Conservation (phyloP, 2,113 vertebrate genomes). For the Otis tarda region DNA sequence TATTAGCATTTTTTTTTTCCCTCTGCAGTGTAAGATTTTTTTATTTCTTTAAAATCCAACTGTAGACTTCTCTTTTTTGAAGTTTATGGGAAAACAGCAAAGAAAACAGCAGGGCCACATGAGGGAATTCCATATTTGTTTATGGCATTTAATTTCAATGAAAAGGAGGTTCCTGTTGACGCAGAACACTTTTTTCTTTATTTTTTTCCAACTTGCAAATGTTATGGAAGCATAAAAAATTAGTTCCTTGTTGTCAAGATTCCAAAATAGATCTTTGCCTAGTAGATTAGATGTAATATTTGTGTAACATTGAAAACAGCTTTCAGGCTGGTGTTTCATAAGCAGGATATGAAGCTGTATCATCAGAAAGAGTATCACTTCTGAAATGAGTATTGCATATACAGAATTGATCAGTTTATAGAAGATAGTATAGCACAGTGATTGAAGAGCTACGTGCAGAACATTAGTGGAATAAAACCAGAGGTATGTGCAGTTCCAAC, state of each 20-base stretch:
- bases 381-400: not conserved
- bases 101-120: not conserved
- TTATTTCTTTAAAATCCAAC: not conserved
- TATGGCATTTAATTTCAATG: conserved; percentile 26
- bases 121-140: conserved; percentile 45
- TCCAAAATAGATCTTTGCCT: not conserved
- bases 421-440: not conserved
- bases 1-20: not conserved
- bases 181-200: not conserved
- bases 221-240: conserved; percentile 23
- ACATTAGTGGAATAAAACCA: not conserved
- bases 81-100: conserved; percentile 8
- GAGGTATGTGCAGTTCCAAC: not conserved
- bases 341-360: not conserved
- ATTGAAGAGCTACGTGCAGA: not conserved
- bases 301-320: conserved; percentile 14
- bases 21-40: not conserved
- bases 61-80: not conserved
- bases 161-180: conserved; percentile 14
- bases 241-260: conserved; percentile 30
- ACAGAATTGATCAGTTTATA: not conserved
- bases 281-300: not conserved
- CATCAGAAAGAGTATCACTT: not conserved
- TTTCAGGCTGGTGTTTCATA: not conserved
- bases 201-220: conserved; percentile 13